phyloP scores from a whole-genome alignment of 2,113 vertebrate genomes.

The Verasper variegatus region DNA sequence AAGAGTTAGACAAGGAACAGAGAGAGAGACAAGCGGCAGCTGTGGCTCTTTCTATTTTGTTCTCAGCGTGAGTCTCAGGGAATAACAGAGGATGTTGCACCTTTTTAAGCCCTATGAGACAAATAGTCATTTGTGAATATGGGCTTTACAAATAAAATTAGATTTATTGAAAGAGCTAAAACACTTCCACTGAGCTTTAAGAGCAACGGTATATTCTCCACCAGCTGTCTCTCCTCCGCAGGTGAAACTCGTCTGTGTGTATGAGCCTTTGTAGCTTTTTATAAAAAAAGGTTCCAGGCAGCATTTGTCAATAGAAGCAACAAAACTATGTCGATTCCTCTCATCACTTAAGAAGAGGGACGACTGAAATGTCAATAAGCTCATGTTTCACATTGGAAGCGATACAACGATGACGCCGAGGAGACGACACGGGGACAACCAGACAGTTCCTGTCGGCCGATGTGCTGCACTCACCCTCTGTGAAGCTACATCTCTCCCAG shows the following conservation, averaged over 20 bases:
- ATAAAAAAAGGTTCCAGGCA: neutral
- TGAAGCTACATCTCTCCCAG: constrained; percentile 79
- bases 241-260: constrained; percentile 17
- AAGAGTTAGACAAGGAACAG: constrained; percentile 51
- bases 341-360: constrained; percentile 26
- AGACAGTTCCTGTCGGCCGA: neutral
- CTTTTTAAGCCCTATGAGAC: too few species aligned
- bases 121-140: too few species aligned
- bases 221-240: constrained; percentile 2
- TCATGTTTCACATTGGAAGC: constrained; percentile 44
- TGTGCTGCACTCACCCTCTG: constrained; percentile 79
- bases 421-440: neutral
- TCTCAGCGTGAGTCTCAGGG: constrained; percentile 17
- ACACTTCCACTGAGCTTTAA: constrained; percentile 28
- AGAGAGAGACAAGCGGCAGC: constrained; percentile 10
- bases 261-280: constrained; percentile 1
- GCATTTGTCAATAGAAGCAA: constrained; percentile 28
- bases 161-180: neutral
- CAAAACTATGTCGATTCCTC: neutral
- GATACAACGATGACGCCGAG: neutral
- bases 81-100: neutral
- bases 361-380: constrained; percentile 43
- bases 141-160: too few species aligned
- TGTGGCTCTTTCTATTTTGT: constrained; percentile 2
- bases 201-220: neutral